A percentile compares a stretch with the other conserved stretches of the same genome.
phyloP scores from a whole-genome alignment of 2,113 vertebrate genomes.

The Meleagris gallopavo region DNA sequence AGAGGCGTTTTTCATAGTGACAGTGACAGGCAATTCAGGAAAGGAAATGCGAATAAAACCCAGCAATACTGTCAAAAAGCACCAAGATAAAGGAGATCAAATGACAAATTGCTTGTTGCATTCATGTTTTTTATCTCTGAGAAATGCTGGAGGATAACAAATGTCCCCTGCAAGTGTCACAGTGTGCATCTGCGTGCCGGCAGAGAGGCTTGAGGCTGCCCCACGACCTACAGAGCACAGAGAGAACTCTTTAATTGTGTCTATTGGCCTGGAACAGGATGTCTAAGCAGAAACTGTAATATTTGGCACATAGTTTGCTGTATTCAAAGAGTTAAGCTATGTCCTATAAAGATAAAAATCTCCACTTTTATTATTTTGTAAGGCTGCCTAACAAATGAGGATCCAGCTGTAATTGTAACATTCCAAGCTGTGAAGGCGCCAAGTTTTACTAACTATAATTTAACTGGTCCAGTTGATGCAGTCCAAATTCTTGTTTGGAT shows the following conservation, averaged over 20 bases:
- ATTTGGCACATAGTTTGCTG: slow-evolving; percentile 46
- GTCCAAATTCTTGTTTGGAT: slow-evolving; percentile 88
- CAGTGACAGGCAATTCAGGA: slow-evolving; percentile 56
- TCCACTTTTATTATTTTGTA: slow-evolving; percentile 77
- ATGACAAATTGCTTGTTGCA: not conserved
- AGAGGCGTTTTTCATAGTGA: slow-evolving; percentile 37
- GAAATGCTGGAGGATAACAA: not conserved
- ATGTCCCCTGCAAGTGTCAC: not conserved
- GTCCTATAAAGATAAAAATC: slow-evolving; percentile 80
- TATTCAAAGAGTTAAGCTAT: slow-evolving; percentile 78
- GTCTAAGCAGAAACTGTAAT: not conserved
- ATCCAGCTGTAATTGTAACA: slow-evolving; percentile 81
- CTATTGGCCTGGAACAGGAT: not conserved
- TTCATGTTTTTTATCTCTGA: not conserved
- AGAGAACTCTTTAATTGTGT: not conserved
- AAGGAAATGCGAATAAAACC: slow-evolving; percentile 46
- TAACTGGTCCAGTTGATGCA: slow-evolving; percentile 76
- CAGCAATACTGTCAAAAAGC: slow-evolving; percentile 43
- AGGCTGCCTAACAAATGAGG: slow-evolving; percentile 74
- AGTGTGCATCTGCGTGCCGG: accelerated
- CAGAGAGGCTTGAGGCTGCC: not conserved
- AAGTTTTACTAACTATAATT: slow-evolving; percentile 86
- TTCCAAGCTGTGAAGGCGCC: slow-evolving; percentile 81
- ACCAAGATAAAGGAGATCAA: not conserved
- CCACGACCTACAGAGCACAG: accelerated